Evolutionary conservation across 2,797 vertebrate genomes (phyloP), one percentile per base, ranked within the genome.

Genomic region (Euphonia xanthogaster): DNA sequence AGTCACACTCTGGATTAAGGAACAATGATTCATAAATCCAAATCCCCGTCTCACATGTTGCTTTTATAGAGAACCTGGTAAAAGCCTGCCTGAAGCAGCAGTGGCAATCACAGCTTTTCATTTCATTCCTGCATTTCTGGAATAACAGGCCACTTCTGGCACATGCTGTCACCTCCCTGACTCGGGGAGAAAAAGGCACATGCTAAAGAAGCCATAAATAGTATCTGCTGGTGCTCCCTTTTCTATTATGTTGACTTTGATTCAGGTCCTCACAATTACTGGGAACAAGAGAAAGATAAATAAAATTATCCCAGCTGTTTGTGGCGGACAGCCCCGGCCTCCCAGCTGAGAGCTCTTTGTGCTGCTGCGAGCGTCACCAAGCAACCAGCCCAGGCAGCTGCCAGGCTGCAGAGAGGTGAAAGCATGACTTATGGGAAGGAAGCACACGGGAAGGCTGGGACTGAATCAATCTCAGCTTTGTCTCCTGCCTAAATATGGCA

Each of bases 291-390:
- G 95, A 35, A 97, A 97, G 96, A 97, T 95, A 98, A 98, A 98
- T 96, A 96, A 95, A 98, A 98, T 97, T 97, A 88, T 86, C 95
- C 98, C 98, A 98, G 99, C 98, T 99, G 98, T 98, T 98, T 98
- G 98, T 95, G 97, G 98, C 97, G 92, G 97, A 98, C 98, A 98
- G 98, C 98, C 98, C 97, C 84, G 97, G 98, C 98, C 98, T 98
- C 98, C 98, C 98, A 98, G 98, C 98, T 98, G 98, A 98, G 98
- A 98, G 98, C 98, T 98, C 98, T 99, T 99, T 99, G 98, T 99
- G 98, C 98, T 98, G 96, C 97, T 96, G 98, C 98, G 98, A 97
- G 97, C 95, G 98, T 99, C 98, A 98, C 99, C 98, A 99, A 99
- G 99, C 99, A 99, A 99, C 99, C 97, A 94, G 97, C 96, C 97